These are phyloP conservation scores for Dysdera silvatica DNA, from an alignment of 1,140 invertebrate species.

Conservation along the genomic window DNA sequence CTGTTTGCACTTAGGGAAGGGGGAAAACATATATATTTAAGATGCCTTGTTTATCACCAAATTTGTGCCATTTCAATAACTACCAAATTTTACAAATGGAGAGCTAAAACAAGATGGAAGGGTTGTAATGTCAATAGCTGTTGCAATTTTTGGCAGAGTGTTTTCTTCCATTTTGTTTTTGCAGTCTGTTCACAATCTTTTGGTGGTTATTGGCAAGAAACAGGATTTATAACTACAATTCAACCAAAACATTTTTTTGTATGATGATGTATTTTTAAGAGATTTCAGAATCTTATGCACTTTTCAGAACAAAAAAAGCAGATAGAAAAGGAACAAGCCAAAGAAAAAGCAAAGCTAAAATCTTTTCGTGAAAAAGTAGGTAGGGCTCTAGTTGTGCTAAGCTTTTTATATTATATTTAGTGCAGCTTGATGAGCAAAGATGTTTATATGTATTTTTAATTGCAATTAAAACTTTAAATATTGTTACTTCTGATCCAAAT, in stretches of 20 bases:
- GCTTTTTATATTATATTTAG: neutral
- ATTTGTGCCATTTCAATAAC: no score
- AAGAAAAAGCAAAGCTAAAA: slow-evolving; percentile 47
- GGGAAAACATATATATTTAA: no score
- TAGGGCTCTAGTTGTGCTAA: neutral
- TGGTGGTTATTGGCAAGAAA: neutral
- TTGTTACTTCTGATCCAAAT: neutral
- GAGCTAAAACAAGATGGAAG: no score
- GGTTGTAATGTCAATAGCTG: neutral
- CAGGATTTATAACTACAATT: neutral
- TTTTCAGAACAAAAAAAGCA: slow-evolving; percentile 51
- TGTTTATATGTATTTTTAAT: neutral
- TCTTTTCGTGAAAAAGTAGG: slow-evolving; percentile 50
- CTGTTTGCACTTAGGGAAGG: no score
- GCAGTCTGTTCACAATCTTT: neutral
- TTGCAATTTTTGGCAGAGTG: neutral
- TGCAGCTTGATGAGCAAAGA: neutral
- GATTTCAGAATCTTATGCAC: slow-evolving; percentile 19
- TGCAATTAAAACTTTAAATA: neutral
- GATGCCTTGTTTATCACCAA: no score
- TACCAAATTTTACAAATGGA: no score
- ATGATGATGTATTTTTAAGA: neutral
- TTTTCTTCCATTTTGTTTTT: neutral
- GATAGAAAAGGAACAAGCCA: slow-evolving; percentile 45
- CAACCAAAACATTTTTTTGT: neutral